Conservation (phyloP, 1,140 invertebrate genomes). For the Ostrea edulis region DNA sequence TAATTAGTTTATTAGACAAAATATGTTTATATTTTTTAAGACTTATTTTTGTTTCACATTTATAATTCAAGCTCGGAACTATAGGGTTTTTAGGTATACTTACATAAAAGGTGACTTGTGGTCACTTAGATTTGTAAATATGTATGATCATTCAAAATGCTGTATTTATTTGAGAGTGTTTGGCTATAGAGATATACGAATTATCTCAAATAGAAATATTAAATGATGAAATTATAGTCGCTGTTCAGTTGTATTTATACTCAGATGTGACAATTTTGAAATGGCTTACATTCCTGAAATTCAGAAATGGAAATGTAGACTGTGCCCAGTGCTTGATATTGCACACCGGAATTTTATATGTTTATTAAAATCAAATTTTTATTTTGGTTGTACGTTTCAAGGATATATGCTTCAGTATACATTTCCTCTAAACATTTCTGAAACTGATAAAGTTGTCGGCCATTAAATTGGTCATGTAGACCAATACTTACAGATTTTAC, state of each 20-base stretch:
- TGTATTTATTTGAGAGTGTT: constrained; percentile 38
- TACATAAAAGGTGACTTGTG: neutral
- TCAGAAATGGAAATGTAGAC: neutral
- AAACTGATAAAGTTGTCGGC: constrained; percentile 14
- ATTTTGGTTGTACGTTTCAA: neutral
- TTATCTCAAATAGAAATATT: constrained; percentile 36
- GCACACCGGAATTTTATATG: neutral
- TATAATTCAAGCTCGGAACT: constrained; percentile 5
- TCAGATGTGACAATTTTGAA: too few species aligned
- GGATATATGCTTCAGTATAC: neutral
- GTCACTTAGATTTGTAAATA: constrained; percentile 33
- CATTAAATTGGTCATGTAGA: neutral
- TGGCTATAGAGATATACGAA: constrained; percentile 18
- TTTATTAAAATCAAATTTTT: neutral
- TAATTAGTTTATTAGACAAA: constrained; percentile 32
- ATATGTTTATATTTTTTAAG: constrained; percentile 23
- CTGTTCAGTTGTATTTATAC: constrained; percentile 5
- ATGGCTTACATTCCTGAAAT: neutral
- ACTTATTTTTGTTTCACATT: constrained; percentile 9
- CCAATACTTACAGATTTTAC: constrained; percentile 1
- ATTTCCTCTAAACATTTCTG: neutral
- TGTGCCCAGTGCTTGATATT: neutral
- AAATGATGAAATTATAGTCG: constrained; percentile 1
- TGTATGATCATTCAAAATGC: constrained; percentile 9
- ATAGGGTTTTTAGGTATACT: constrained; percentile 21